Evolutionary conservation across 2,797 vertebrate species (phyloP).

Genomic region (Loris lydekkerianus): DNA sequence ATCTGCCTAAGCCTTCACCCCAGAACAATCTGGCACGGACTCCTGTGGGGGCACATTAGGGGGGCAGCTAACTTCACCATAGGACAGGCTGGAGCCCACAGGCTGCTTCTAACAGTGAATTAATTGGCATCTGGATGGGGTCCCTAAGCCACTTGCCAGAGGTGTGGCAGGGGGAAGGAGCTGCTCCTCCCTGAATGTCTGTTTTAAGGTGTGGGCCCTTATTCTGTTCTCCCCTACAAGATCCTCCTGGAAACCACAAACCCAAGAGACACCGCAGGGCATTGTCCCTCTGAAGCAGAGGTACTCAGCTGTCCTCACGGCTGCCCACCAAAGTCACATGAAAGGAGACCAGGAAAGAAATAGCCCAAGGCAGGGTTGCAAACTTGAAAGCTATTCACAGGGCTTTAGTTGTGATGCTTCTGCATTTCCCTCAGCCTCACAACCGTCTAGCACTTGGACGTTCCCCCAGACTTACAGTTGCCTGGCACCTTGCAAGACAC

Average conservation of each 20-base stretch:
- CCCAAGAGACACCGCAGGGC: background rate
- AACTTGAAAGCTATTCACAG: fast-evolving
- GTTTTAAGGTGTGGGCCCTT: background rate
- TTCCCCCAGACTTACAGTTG: background rate
- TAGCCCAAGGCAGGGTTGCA: background rate
- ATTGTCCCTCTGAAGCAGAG: background rate
- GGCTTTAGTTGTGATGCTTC: background rate
- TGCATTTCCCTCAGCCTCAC: background rate
- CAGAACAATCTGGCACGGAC: background rate
- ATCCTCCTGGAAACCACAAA: background rate
- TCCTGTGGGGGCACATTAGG: background rate
- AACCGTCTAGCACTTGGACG: background rate
- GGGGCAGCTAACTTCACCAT: background rate
- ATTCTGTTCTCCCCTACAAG: background rate
- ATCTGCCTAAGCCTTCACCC: background rate
- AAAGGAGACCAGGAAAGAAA: background rate
- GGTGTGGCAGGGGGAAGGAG: background rate
- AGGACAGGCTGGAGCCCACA: background rate
- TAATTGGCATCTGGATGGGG: background rate
- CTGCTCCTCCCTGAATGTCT: background rate
- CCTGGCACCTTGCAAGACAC: background rate
- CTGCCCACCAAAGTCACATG: background rate
- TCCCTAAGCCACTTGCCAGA: too few species aligned
- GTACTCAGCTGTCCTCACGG: background rate
- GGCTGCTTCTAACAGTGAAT: background rate